Conservation (phyloP, 1,140 invertebrate species). For the Bombus huntii region DNA sequence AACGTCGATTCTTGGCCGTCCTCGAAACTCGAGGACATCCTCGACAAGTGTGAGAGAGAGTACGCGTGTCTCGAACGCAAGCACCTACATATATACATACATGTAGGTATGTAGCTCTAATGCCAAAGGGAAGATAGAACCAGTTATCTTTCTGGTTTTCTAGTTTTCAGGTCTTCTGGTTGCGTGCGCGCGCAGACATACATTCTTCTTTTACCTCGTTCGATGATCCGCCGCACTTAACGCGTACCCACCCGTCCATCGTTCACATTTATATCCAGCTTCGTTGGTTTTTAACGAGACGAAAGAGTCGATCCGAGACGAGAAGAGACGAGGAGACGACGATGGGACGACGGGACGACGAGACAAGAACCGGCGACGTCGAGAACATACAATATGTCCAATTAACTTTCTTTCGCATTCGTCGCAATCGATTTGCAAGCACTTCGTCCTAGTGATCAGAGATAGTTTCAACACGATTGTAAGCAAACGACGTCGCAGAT, state of each 20-base stretch:
- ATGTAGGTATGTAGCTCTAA: not conserved
- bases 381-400: not conserved
- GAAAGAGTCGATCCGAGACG: not conserved
- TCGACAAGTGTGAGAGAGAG: conserved; percentile 26
- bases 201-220: not conserved
- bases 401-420: not conserved
- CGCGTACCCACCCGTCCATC: not conserved
- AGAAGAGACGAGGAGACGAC: not conserved
- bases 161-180: not conserved
- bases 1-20: conserved; percentile 22
- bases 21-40: conserved; percentile 42
- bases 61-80: not conserved
- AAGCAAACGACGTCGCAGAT: too few relatives aligned
- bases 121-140: conserved; percentile 19
- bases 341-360: not conserved
- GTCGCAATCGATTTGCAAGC: not conserved
- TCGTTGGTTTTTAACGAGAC: conserved; percentile 7
- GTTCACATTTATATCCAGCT: not conserved
- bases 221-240: not conserved
- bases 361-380: not conserved
- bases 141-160: not conserved
- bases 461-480: too few relatives aligned
- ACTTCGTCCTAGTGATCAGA: too few relatives aligned
- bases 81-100: not conserved
- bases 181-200: too few relatives aligned